Base-by-base conservation (phyloP, 2,888 invertebrate species). In the Cerastis rubricosa region DNA sequence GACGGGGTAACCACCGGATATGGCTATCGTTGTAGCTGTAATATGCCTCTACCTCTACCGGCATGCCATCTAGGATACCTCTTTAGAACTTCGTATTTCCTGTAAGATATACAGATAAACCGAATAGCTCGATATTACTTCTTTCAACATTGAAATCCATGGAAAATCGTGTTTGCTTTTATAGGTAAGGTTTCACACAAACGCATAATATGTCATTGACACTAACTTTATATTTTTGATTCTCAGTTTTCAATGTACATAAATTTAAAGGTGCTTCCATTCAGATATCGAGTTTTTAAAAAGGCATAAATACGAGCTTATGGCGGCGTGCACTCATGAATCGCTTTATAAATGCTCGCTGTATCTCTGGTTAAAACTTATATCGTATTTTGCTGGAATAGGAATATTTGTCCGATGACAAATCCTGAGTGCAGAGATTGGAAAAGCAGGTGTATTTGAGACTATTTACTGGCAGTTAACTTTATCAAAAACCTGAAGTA, bases 21-120 rank as follows among this genome's bases (percentile, higher is more conserved):
- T 76, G 71, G 71, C 78, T 78, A 78, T 87, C 84, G 71, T 78
- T 87, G 84, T 74, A 76, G 71, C 83, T 72, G 74, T 84, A 85
- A 75, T 76, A 80, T 68, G 68, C 54, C 54, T 77, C 74, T 79
- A 83, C 66, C 57, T 79, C 47, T 74, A 78, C 83, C 81, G 81
- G 64, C 79, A 71, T 71, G 71, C 65, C 69, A 70, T 70, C 61
- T 71, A 80, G 54, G 76, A 78, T 77, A 75, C 78, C 63, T 78
- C 67, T 76, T 66, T 54, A 63, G 71, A 75, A 57, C 66, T 68
- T 54, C 65, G 35, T 29, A 59, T 78, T 82, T 82, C 82, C 78
- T 66, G 66, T 66, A 49, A 72, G 43, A 19, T 49, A 65, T 61
- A 35, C 35, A 35, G 29, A 61, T 61, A 73, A 67, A 64, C 40